A percentile compares a stretch with the other conserved stretches of the same genome.
phyloP scores from a whole-genome alignment of 2,888 invertebrate species.

The Scrobipalpa atriplicella region DNA sequence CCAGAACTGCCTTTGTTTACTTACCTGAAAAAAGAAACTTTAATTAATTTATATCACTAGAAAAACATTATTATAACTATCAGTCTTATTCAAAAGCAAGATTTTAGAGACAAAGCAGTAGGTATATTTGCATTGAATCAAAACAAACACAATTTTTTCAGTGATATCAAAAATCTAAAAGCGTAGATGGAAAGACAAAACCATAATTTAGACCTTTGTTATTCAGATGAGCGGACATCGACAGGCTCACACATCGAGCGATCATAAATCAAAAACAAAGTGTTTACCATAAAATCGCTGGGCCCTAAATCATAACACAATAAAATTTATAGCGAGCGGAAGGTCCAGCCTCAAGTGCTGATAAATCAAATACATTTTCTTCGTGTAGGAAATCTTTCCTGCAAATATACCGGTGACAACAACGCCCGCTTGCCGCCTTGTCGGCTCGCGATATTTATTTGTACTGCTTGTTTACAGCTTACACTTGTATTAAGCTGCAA shows the following conservation, averaged over 20 bases:
- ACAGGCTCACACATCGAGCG: constrained; percentile 45
- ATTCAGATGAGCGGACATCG: constrained; percentile 46
- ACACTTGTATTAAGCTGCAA: constrained; percentile 14
- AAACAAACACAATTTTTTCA: background rate
- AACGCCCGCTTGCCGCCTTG: constrained; percentile 38
- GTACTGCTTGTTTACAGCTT: constrained; percentile 19
- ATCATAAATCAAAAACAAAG: constrained; percentile 72
- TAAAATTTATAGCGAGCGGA: constrained; percentile 80
- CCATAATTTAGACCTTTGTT: constrained; percentile 34
- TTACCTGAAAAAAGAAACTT: constrained; percentile 7
- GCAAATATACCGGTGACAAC: constrained; percentile 67
- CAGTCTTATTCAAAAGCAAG: too few relatives aligned
- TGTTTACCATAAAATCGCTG: constrained; percentile 81
- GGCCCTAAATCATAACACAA: constrained; percentile 81
- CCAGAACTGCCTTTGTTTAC: background rate
- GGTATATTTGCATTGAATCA: too few relatives aligned
- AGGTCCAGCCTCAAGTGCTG: constrained; percentile 81
- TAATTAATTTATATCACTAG: too few relatives aligned
- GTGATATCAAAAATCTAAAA: background rate
- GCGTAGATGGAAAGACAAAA: constrained; percentile 23
- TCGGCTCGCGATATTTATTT: constrained; percentile 23
- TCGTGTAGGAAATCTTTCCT: constrained; percentile 75
- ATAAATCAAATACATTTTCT: constrained; percentile 81
- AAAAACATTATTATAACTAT: too few relatives aligned
- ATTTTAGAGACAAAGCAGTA: too few relatives aligned